Evolutionary conservation across 1,140 invertebrate species (phyloP).

Genomic region (Drosophila lini): DNA sequence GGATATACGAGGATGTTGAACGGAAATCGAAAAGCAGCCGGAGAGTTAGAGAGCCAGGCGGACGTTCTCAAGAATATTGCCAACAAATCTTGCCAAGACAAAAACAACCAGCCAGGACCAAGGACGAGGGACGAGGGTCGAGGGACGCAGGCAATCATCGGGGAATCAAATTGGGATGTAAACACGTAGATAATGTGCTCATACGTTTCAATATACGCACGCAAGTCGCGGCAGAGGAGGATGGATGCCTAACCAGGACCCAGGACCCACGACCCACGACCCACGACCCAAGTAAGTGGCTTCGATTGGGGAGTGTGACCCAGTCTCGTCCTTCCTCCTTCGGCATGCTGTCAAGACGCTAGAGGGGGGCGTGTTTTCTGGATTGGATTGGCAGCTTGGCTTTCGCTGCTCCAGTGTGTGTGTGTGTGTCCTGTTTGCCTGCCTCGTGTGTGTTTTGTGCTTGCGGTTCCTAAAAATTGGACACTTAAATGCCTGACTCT

Average conservation of each 20-base stretch:
- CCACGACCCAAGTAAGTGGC: conserved; percentile 39
- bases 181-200: conserved; percentile 83
- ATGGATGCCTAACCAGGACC: background rate
- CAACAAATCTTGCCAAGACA: conserved; percentile 74
- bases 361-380: conserved; percentile 22
- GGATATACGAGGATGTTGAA: conserved; percentile 56
- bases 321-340: conserved; percentile 24
- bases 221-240: conserved; percentile 13
- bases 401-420: conserved; percentile 36
- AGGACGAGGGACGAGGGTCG: background rate
- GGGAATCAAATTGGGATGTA: conserved; percentile 83
- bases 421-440: conserved; percentile 25
- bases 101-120: conserved; percentile 25
- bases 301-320: conserved; percentile 22
- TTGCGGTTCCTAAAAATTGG: conserved; percentile 74
- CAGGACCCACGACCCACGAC: background rate
- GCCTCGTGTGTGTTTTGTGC: conserved; percentile 38
- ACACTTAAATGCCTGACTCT: conserved; percentile 71
- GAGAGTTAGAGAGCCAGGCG: background rate
- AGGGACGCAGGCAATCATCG: conserved; percentile 56
- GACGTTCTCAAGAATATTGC: conserved; percentile 53
- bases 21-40: conserved; percentile 70
- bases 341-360: conserved; percentile 55
- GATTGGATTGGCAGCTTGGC: conserved; percentile 37
- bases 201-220: conserved; percentile 76